Base-by-base conservation (phyloP, 2,888 invertebrate genomes). In the Globia sparganii region DNA sequence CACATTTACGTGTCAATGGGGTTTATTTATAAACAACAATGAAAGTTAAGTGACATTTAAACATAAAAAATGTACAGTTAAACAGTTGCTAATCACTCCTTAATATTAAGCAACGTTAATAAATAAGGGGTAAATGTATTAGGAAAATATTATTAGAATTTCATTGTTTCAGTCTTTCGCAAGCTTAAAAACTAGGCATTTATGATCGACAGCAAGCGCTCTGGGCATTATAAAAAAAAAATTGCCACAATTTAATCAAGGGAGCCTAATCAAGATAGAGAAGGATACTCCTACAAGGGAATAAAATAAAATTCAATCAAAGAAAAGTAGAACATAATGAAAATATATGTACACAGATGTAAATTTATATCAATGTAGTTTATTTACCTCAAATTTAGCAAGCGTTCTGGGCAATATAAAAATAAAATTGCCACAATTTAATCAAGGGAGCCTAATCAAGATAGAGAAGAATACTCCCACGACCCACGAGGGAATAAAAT, bases 361-460 rank as follows among this genome's bases (percentile, higher is more conserved):
- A 13, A 37, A 37, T 28, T 4, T n/a, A 18, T 65, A 65, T 28
- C 4, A 37, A 65, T 31, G 8, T 25, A 4, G 18, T 21, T 11
- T 37, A 53, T 25, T 82, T 91, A 96, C 96, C 92, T 92, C 92
- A 28, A 94, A 77, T 91, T 94, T 94, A 28, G 95, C n/a, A n/a
- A n/a, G n/a, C n/a, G n/a, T n/a, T 4, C 18, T 5, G 70, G 4
- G 37, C 9, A 34, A 4, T 49, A 37, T 11, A 15, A 28, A 37
- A n/a, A n/a, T 21, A 28, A 37, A 9, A 25, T 9, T 18, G 4
- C 15, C n/a, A n/a, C 8, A 46, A 28, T 28, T 56, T 58, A 31
- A n/a, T 43, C n/a, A n/a, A n/a, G n/a, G n/a, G n/a, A n/a, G n/a
- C n/a, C n/a, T n/a, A n/a, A n/a, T n/a, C 43, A 34, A n/a, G n/a